A percentile compares a stretch with the other conserved stretches of the same genome.
Conservation (phyloP, 2,113 vertebrate species). For the Chaenocephalus aceratus region DNA sequence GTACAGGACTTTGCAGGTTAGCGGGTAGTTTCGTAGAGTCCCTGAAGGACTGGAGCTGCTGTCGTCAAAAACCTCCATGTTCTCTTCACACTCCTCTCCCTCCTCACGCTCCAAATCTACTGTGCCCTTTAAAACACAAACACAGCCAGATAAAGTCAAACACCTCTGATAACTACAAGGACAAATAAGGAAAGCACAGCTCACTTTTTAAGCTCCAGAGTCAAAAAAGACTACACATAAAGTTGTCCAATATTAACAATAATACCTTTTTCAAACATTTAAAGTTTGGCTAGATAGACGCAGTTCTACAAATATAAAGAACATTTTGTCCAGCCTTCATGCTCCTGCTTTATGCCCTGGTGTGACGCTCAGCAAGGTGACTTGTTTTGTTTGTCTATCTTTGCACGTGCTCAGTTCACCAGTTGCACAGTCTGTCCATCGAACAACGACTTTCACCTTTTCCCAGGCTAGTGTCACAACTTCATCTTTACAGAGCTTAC, state of each 20-base stretch:
- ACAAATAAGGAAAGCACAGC: slow-evolving; percentile 1
- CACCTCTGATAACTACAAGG: slow-evolving; percentile 42
- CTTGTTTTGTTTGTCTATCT: background rate
- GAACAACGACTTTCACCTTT: background rate
- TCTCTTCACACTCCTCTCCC: slow-evolving; percentile 96
- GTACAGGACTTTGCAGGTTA: slow-evolving; percentile 98
- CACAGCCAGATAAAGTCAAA: slow-evolving; percentile 28
- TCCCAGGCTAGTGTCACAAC: background rate
- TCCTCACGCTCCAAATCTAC: slow-evolving; percentile 93
- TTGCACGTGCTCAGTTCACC: background rate
- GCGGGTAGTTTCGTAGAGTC: slow-evolving; percentile 96
- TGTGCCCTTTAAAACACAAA: slow-evolving; percentile 84
- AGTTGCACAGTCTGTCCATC: background rate
- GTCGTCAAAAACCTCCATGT: slow-evolving; percentile 97
- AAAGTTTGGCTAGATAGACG: background rate
- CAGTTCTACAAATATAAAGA: background rate
- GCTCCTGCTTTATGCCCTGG: background rate
- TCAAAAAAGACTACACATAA: background rate
- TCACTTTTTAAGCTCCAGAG: slow-evolving; percentile 15
- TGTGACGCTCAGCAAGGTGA: background rate
- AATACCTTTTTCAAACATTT: background rate
- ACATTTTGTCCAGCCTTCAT: background rate
- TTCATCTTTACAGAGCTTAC: slow-evolving; percentile 13
- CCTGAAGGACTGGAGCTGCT: slow-evolving; percentile 98
- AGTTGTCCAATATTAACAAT: background rate